These are phyloP conservation scores for Seriola rivoliana DNA, from an alignment of 2,113 vertebrate species.

Conservation along the genomic window DNA sequence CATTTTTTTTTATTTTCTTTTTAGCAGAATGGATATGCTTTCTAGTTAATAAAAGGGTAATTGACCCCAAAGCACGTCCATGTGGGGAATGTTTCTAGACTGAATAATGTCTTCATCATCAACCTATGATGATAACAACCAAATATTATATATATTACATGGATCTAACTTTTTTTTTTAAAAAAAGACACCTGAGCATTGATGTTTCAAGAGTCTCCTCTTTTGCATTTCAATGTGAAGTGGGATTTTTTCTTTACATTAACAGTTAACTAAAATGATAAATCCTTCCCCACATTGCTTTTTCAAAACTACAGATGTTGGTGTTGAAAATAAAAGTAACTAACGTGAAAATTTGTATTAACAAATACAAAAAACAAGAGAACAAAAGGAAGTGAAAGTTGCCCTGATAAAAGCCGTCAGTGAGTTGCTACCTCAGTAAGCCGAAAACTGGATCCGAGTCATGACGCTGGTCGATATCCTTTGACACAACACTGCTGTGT, in stretches of 20 bases:
- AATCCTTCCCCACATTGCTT: background rate
- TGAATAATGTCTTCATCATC: conserved; percentile 33
- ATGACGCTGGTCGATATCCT: conserved; percentile 3
- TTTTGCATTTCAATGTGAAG: background rate
- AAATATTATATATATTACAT: background rate
- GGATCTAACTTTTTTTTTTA: background rate
- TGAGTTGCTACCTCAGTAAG: conserved; percentile 63
- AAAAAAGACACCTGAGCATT: background rate
- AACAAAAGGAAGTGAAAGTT: background rate
- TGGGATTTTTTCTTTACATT: background rate
- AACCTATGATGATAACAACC: conserved; percentile 10
- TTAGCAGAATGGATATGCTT: conserved; percentile 43
- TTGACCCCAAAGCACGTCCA: conserved; percentile 47
- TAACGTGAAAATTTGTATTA: background rate
- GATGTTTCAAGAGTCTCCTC: background rate
- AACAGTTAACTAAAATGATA: background rate
- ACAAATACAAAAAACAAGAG: background rate
- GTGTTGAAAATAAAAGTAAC: background rate
- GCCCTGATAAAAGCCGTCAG: background rate
- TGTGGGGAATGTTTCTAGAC: conserved; percentile 52
- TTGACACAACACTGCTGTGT: conserved; percentile 14
- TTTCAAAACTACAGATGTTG: background rate
- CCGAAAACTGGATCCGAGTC: conserved; percentile 44
- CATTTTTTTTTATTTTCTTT: conserved; percentile 51
- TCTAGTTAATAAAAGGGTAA: conserved; percentile 55